Conservation (phyloP, 2,113 vertebrate genomes). For the Pachycephala philippinensis region DNA sequence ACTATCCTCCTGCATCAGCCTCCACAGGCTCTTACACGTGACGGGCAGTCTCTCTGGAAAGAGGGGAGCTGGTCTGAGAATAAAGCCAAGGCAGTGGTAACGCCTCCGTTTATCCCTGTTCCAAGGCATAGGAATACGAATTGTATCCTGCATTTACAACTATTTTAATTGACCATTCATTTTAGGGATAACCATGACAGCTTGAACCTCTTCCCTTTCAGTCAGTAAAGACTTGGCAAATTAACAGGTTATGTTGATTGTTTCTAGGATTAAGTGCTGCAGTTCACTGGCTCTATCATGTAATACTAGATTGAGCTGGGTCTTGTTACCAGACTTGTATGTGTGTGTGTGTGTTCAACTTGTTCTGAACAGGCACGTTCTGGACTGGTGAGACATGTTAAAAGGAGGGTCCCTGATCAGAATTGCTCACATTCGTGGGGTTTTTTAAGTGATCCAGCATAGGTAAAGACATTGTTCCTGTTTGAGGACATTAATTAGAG, state of each 20-base stretch:
- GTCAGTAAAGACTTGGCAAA: not conserved
- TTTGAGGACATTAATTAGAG: not conserved
- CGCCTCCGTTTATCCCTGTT: not conserved
- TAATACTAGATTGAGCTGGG: not conserved
- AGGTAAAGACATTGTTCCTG: not conserved
- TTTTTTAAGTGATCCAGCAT: not conserved
- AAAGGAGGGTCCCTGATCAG: not conserved
- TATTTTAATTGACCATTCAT: not conserved
- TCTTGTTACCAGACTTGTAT: rapidly evolving
- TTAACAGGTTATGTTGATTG: not conserved
- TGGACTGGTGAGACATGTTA: not conserved
- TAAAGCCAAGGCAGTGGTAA: not conserved
- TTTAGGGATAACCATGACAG: not conserved
- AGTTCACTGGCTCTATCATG: not conserved
- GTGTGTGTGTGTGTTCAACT: not conserved
- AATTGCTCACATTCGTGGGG: not conserved
- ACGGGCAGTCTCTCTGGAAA: not conserved
- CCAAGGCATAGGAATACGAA: not conserved
- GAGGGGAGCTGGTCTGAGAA: not conserved
- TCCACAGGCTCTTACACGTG: not conserved
- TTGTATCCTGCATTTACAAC: not conserved
- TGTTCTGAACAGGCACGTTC: not conserved
- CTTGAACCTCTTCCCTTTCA: not conserved
- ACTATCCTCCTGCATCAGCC: not conserved
- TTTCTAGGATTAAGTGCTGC: not conserved